A percentile compares a stretch with the other conserved stretches of the same genome.
These are phyloP conservation scores for Xenopus tropicalis DNA, from an alignment of 2,113 vertebrate species.

Conservation along the genomic window DNA sequence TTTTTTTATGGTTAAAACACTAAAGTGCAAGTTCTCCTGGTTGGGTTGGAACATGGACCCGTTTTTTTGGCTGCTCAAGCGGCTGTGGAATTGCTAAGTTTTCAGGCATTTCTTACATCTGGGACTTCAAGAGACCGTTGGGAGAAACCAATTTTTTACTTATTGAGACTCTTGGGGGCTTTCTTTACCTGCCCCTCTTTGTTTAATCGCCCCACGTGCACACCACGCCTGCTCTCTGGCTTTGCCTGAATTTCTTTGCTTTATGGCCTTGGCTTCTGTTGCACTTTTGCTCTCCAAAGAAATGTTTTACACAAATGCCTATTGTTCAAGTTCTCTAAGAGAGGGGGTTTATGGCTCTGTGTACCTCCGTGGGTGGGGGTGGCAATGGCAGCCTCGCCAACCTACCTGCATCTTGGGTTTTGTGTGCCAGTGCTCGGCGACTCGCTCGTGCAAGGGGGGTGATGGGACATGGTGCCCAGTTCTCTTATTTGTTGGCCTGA, in stretches of 20 bases:
- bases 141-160: constrained; percentile 17
- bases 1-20: not conserved
- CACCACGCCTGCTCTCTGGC: not conserved
- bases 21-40: not conserved
- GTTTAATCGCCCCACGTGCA: not conserved
- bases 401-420: constrained; percentile 6
- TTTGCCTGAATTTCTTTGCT: constrained; percentile 21
- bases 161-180: not conserved
- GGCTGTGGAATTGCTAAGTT: no score
- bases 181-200: not conserved
- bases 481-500: no score
- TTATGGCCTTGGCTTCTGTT: constrained; percentile 22
- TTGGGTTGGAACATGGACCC: not conserved
- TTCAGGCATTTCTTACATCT: not conserved
- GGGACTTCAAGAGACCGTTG: not conserved
- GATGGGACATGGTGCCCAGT: no score
- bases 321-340: constrained; percentile 3
- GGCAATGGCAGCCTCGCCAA: not conserved
- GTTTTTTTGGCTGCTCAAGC: no score
- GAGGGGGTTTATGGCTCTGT: not conserved
- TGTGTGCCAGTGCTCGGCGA: constrained; percentile 14
- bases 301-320: constrained; percentile 28
- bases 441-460: not conserved
- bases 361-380: not conserved
- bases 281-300: constrained; percentile 40